Conservation (phyloP, 2,888 invertebrate species). For the Ramazzottius varieornatus region DNA sequence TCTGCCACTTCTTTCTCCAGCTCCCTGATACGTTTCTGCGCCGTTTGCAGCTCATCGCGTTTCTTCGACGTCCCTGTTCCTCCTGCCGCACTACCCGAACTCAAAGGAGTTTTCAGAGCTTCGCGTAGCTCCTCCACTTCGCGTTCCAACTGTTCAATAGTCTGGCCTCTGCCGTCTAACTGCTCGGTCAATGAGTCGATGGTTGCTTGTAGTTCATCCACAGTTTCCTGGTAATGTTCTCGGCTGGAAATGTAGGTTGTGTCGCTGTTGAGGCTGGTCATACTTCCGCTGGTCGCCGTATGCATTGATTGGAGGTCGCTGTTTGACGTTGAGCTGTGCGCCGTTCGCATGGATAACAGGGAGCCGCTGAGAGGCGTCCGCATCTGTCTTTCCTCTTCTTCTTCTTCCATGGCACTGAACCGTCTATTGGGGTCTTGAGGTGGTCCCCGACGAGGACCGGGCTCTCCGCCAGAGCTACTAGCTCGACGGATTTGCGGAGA, state of each 20-base stretch:
- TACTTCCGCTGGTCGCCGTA: not conserved
- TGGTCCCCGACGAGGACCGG: not conserved
- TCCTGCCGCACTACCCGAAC: too few species aligned
- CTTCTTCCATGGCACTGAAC: not conserved
- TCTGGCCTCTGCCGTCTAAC: constrained; percentile 42
- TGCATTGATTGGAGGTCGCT: not conserved
- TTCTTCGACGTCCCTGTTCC: constrained; percentile 9
- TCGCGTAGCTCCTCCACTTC: constrained; percentile 30
- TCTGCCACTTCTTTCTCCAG: constrained; percentile 14
- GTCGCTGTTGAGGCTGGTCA: not conserved
- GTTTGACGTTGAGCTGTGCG: not conserved
- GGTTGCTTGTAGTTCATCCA: constrained; percentile 31
- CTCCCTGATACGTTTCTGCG: constrained; percentile 12
- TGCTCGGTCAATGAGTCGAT: constrained; percentile 12
- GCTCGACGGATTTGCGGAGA: not conserved
- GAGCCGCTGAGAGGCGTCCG: constrained; percentile 7
- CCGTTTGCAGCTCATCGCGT: constrained; percentile 7
- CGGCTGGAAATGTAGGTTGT: not conserved
- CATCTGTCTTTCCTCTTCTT: constrained; percentile 5
- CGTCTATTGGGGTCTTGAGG: not conserved
- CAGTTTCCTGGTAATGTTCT: constrained; percentile 18
- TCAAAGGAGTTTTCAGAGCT: constrained; percentile 8
- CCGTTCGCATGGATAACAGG: constrained; percentile 6
- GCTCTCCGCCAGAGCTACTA: not conserved
- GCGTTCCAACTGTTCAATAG: constrained; percentile 43